Conservation (phyloP, 1,140 invertebrate species). For the Cotesia typhae region DNA sequence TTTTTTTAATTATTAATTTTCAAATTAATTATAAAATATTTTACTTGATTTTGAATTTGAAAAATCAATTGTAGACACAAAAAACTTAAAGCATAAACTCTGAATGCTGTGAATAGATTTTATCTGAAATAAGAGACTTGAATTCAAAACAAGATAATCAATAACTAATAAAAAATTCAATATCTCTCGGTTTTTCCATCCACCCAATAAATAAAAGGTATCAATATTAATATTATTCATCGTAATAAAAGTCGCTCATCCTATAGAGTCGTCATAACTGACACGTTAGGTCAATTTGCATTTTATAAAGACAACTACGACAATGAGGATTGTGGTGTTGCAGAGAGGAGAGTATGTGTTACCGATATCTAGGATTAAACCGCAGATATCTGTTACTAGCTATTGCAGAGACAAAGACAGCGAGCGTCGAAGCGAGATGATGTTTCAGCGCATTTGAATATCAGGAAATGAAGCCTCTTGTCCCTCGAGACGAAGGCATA, state of each 20-base stretch:
- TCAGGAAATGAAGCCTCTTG: constrained; percentile 63
- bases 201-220: not conserved
- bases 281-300: constrained; percentile 47
- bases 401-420: not conserved
- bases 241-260: constrained; percentile 34
- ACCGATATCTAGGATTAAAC: constrained; percentile 45
- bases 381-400: constrained; percentile 40
- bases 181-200: too few relatives aligned
- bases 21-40: too few relatives aligned
- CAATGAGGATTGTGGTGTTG: constrained; percentile 14
- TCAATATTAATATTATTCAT: constrained; percentile 21
- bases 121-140: too few relatives aligned
- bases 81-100: too few relatives aligned
- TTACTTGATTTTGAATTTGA: too few relatives aligned
- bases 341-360: not conserved
- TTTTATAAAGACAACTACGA: constrained; percentile 31
- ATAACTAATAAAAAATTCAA: too few relatives aligned
- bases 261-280: constrained; percentile 51
- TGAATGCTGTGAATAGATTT: too few relatives aligned
- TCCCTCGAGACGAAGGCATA: constrained; percentile 39
- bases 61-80: too few relatives aligned
- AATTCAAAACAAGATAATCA: too few relatives aligned
- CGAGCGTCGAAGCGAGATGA: constrained; percentile 44
- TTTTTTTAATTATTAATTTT: too few relatives aligned
- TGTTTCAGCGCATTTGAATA: constrained; percentile 64